A percentile compares a stretch with the other conserved stretches of the same genome.
These are phyloP conservation scores for Echiichthys vipera DNA, from an alignment of 2,797 vertebrate genomes.

Conservation along the genomic window DNA sequence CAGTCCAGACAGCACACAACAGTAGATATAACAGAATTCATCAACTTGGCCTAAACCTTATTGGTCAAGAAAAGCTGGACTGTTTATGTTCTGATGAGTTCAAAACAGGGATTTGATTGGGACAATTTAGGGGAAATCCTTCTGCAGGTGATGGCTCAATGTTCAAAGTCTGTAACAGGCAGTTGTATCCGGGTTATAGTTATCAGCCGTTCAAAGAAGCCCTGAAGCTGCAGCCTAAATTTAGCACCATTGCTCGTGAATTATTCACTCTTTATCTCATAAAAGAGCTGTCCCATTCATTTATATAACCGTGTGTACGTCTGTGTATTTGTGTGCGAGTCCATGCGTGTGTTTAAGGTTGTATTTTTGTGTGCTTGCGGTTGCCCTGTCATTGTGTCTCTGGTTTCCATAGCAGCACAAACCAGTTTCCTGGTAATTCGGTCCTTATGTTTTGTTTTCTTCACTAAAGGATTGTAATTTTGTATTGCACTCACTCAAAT, in stretches of 20 bases:
- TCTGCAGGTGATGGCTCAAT: background rate
- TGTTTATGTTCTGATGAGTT: background rate
- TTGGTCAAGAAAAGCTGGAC: background rate
- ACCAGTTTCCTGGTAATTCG: constrained; percentile 37
- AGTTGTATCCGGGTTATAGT: constrained; percentile 30
- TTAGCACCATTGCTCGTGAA: constrained; percentile 75
- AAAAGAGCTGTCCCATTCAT: constrained; percentile 55
- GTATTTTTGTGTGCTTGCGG: constrained; percentile 34
- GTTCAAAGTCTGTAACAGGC: constrained; percentile 25
- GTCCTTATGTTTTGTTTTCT: constrained; percentile 25
- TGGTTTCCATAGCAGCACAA: constrained; percentile 62
- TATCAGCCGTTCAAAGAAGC: constrained; percentile 36
- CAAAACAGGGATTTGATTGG: background rate
- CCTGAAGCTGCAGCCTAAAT: constrained; percentile 66
- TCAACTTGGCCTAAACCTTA: background rate
- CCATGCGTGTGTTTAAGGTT: constrained; percentile 1
- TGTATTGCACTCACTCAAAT: constrained; percentile 25
- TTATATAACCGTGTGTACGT: constrained; percentile 53
- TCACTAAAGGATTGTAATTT: constrained; percentile 36
- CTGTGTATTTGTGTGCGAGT: constrained; percentile 19
- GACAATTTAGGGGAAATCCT: constrained; percentile 3
- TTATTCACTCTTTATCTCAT: constrained; percentile 73
- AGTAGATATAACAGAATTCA: background rate
- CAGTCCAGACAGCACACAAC: background rate
- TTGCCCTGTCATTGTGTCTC: constrained; percentile 14